Base-by-base conservation (phyloP, 1,140 invertebrate species). In the Drosophila orena region DNA sequence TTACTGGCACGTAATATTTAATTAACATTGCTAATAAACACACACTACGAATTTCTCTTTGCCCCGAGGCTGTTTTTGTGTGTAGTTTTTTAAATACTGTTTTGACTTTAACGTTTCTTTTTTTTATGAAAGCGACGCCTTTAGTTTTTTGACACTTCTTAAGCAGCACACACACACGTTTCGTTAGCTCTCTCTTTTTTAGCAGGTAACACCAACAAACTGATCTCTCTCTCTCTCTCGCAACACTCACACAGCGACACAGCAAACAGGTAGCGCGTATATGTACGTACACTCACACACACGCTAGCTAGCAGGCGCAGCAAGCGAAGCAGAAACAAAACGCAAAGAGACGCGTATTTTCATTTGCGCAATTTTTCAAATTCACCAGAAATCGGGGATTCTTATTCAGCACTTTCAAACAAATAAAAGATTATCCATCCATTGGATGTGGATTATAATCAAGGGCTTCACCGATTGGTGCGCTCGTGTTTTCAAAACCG, bases 101-200 rank as follows among this genome's bases (percentile, higher is more conserved):
- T 50, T 50, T 15, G 27, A 15, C 24, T 34, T 80, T 46, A 57
- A 60, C 56, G 76, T 84, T 84, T 71, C 60, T 85, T 73, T 64
- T 77, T 73, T 70, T 74, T 89, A 89, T 76, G 84, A 88, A 88
- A 88, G 84, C 83, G 84, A 73, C 79, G 71, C 84, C 75, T 88
- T 79, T 88, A 76, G 83, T 88, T 79, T 88, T 70, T 75, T 83
- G 65, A 88, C 83, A 86, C 80, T 84, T 81, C 76, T 75, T 69
- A 64, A 61, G 72, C 58, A 40, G 42, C 44, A 17, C 37, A 38
- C 30, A 14, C 37, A 38, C 14, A 38, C 40, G 15, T 22, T 38
- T 15, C 10, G 37, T 15, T 10, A 30, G 42, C 24, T 46, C 57
- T 56, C 40, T 46, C 53, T 70, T 35, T 75, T 70, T 55, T 55